Evolutionary conservation across 2,113 vertebrate species (phyloP).

Genomic region (Paratilapia polleni): DNA sequence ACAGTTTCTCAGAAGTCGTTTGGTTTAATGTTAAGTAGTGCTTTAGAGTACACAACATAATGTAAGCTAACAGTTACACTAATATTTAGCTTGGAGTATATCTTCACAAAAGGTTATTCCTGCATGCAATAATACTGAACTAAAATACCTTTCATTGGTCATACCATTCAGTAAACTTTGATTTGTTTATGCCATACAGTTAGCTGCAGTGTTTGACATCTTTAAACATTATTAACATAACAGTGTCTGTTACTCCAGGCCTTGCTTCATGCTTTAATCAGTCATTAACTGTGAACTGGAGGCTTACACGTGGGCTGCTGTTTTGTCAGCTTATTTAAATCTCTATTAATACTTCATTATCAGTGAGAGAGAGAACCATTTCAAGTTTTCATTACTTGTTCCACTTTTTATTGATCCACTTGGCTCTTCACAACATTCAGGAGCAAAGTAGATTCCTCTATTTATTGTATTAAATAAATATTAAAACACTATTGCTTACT

Average conservation of each 20-base stretch:
- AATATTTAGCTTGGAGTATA: not conserved
- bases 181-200: not conserved
- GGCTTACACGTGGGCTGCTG: not conserved
- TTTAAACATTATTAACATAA: not conserved
- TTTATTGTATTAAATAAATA: constrained; percentile 17
- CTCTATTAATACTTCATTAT: constrained; percentile 32
- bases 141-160: not conserved
- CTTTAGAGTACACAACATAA: not conserved
- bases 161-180: not conserved
- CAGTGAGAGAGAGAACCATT: not conserved
- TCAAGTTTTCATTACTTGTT: constrained; percentile 24
- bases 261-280: not conserved
- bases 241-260: not conserved
- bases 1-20: not conserved
- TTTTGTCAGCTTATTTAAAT: constrained; percentile 21
- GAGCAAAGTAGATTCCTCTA: constrained; percentile 8
- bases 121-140: not conserved
- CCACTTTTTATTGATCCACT: constrained; percentile 39
- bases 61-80: not conserved
- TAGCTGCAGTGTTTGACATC: not conserved
- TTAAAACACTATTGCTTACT: constrained; percentile 10
- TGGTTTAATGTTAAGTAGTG: not conserved
- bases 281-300: not conserved
- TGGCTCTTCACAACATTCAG: not conserved
- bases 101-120: not conserved